Percentiles rank a stretch among this genome's conserved stretches.
These are phyloP conservation scores for Acropternis orthonyx DNA, from an alignment of 2,797 vertebrate species.

Conservation along the genomic window DNA sequence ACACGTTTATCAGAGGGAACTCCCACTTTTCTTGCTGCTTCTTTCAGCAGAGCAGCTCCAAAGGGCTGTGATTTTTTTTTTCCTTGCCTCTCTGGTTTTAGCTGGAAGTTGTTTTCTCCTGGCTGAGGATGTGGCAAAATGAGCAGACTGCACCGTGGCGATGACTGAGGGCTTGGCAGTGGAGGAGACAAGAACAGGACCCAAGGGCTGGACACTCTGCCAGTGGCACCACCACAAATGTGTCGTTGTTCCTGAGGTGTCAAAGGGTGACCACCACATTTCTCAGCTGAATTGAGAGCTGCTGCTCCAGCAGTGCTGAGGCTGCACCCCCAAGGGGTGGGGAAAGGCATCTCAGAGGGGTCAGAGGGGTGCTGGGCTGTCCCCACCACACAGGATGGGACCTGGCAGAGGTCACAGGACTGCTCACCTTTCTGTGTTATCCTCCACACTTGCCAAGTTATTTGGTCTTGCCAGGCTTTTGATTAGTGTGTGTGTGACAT, in stretches of 20 bases:
- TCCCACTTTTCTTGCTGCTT: not conserved
- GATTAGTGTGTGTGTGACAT: not conserved
- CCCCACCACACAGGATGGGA: not conserved
- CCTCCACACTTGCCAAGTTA: not conserved
- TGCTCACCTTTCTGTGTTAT: not conserved
- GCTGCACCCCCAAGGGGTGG: too few relatives aligned
- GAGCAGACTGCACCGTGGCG: too few relatives aligned
- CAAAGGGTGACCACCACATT: too few relatives aligned
- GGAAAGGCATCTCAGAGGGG: not conserved
- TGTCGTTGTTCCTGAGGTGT: not conserved
- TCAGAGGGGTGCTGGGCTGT: not conserved
- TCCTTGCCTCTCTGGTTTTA: not conserved
- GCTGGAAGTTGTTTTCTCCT: not conserved
- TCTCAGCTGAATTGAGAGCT: not conserved
- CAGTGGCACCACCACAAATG: not conserved
- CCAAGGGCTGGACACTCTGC: not conserved
- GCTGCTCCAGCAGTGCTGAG: not conserved
- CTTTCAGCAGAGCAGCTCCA: not conserved
- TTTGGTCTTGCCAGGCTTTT: not conserved
- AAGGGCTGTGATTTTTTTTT: not conserved
- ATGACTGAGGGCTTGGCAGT: not conserved
- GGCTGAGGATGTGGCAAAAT: not conserved
- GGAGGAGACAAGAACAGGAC: not conserved
- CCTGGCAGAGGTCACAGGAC: not conserved
- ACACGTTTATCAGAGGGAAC: not conserved